Base-by-base conservation (phyloP, 2,113 vertebrate genomes). In the Columba janthina region DNA sequence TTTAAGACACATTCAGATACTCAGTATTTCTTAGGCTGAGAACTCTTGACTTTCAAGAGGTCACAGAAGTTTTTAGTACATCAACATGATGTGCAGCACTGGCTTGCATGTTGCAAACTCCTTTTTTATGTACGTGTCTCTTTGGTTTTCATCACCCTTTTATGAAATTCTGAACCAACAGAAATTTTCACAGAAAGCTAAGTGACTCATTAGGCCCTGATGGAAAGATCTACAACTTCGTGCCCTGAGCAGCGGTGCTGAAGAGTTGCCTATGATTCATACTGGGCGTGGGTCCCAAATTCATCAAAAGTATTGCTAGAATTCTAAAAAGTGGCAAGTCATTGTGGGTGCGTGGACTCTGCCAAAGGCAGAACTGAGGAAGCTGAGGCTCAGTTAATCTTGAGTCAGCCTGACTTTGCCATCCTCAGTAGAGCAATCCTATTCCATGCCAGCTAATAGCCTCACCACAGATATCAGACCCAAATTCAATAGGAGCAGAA, bases 51-150 rank as follows among this genome's bases (percentile, higher is more conserved):
- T 38, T 81, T 71, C 12, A 56, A 38, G 46, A 82, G 53, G n/a
- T 24, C 50, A 46, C 34, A 26, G 24, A 62, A 3, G 12, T 53
- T 70, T 86, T 78, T 53, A 51, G 32, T 34, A 9, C 25, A 40
- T 21, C 36, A 60, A 4, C 8, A 54, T 31, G 9, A 69, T 0
- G 0, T 34, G 6, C 1, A 1, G 21, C 40, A 26, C 18, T 36
- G 40, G 11, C 12, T 85, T 8, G 19, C 12, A 8, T 31, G 19
- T 29, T 62, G 38, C 2, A 0, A 75, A 53, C 5, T 75, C 19
- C 15, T 9, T 69, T 92, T 58, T 57, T 14, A 29, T 25, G 10
- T 22, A 42, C 40, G 11, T 18, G 6, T 42, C 64, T 51, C 50
- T 72, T 78, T n/a, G 17, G 11, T 72, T 82, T 88, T 90, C 38